A percentile compares a stretch with the other conserved stretches of the same genome.
Evolutionary conservation across 2,888 invertebrate genomes (phyloP).

Genomic region (Dryocosmus kuriphilus): DNA sequence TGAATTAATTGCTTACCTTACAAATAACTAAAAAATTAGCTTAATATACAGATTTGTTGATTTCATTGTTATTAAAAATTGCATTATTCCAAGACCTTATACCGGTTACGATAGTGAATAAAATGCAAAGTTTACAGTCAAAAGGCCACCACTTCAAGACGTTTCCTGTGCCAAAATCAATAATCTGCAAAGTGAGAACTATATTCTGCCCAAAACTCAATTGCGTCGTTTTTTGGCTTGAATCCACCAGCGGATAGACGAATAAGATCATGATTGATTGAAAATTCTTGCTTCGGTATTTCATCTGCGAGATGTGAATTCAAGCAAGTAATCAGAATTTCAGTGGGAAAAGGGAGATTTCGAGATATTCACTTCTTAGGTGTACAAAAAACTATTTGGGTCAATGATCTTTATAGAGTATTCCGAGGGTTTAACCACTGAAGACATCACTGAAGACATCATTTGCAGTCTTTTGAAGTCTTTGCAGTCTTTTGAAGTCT

Average conservation of each 20-base stretch:
- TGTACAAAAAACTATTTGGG: too few species aligned
- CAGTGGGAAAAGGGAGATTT: not conserved
- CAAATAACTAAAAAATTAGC: too few species aligned
- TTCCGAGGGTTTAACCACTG: too few species aligned
- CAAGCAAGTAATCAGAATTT: not conserved
- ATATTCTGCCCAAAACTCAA: conserved; percentile 1
- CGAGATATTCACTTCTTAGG: not conserved
- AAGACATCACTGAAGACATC: too few species aligned
- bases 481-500: too few species aligned
- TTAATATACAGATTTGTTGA: not conserved
- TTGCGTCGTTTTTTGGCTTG: conserved; percentile 10
- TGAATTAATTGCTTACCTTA: too few species aligned
- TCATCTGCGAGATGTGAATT: not conserved
- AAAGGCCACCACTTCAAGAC: conserved; percentile 14
- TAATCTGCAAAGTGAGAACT: conserved; percentile 22
- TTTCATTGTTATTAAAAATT: not conserved
- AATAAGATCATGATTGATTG: not conserved
- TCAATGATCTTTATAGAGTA: too few species aligned
- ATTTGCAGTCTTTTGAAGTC: too few species aligned
- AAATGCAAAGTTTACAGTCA: not conserved
- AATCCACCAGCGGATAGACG: not conserved
- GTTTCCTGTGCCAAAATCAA: conserved; percentile 30
- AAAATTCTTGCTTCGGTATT: not conserved
- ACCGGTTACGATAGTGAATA: not conserved
- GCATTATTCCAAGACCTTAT: not conserved